Evolutionary conservation across 1,140 invertebrate species (phyloP).

Genomic region (Brachionus asplanchnoidis): DNA sequence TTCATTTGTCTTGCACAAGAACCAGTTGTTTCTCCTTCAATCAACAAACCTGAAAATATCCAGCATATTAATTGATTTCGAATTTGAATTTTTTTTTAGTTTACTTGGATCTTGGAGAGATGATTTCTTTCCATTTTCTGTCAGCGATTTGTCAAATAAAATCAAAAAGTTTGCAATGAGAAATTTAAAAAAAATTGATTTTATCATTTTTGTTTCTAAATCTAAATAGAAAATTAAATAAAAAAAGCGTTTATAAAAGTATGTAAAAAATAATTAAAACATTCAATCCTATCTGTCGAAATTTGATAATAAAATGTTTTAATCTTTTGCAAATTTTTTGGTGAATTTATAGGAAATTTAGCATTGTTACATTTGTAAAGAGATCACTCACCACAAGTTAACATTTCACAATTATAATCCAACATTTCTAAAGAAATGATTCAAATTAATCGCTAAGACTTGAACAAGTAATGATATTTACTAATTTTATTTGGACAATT

Average conservation of each 20-base stretch:
- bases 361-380: neutral
- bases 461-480: neutral
- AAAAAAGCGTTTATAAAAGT: neutral
- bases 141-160: neutral
- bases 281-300: neutral
- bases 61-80: neutral
- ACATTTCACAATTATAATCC: neutral
- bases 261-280: neutral
- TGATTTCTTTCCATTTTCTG: no score
- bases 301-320: neutral
- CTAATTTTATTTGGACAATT: neutral
- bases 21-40: neutral
- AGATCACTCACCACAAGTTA: neutral
- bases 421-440: neutral
- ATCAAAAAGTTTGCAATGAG: neutral
- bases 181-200: neutral
- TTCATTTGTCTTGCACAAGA: neutral
- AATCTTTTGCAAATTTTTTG: constrained; percentile 17
- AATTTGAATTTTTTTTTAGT: neutral
- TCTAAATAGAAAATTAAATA: neutral
- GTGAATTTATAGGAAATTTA: neutral
- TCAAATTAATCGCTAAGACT: neutral
- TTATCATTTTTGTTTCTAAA: neutral
- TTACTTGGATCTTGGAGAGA: no score
- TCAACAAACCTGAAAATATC: neutral